A percentile compares a stretch with the other conserved stretches of the same genome.
phyloP scores from a whole-genome alignment of 2,797 vertebrate species.

The Lepilemur septentrionalis region DNA sequence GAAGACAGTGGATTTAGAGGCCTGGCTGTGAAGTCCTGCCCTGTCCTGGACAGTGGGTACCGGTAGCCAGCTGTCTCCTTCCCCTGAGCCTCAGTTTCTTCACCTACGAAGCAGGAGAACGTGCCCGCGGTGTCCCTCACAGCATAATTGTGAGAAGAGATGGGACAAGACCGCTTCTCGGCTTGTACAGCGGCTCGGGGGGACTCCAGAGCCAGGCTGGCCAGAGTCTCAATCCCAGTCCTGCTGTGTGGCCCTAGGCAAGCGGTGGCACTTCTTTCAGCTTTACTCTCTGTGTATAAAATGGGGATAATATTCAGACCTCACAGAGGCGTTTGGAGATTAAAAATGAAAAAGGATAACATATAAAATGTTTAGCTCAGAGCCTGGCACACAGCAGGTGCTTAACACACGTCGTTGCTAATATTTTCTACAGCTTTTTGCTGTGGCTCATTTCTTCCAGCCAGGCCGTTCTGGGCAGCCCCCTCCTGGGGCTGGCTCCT shows the following conservation, averaged over 20 bases:
- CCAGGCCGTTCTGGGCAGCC: not conserved
- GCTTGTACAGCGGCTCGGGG: not conserved
- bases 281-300: not conserved
- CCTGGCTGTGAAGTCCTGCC: not conserved
- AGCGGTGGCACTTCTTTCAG: rapidly evolving
- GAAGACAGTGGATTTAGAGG: not conserved
- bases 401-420: not conserved
- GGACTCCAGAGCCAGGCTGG: not conserved
- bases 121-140: not conserved
- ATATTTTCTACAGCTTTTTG: not conserved
- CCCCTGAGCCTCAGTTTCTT: not conserved
- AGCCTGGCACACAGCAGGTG: not conserved
- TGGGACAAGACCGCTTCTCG: not conserved
- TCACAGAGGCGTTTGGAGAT: not conserved
- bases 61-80: not conserved
- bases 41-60: not conserved
- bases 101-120: not conserved
- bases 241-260: not conserved
- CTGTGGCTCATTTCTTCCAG: not conserved
- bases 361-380: not conserved
- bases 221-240: not conserved
- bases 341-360: not conserved
- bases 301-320: not conserved
- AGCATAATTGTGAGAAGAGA: not conserved
- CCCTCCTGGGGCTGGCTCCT: not conserved